These are phyloP conservation scores for Pelvicachromis taeniatus DNA, from an alignment of 2,113 vertebrate species.

Conservation along the genomic window DNA sequence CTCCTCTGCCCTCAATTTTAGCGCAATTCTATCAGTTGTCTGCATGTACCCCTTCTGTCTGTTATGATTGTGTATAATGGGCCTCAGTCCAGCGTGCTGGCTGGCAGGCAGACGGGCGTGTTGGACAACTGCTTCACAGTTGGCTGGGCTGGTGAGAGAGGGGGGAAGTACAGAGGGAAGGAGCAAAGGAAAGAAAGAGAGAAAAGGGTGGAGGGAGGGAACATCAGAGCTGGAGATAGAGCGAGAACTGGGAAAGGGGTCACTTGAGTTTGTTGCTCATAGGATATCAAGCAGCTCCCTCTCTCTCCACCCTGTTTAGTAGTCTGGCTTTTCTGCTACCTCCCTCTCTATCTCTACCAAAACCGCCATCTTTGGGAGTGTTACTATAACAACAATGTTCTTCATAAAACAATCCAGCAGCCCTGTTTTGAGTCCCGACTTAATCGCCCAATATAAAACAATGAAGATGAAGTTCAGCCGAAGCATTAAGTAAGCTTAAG, in stretches of 20 bases:
- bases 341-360: slow-evolving; percentile 54
- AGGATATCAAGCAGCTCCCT: slow-evolving; percentile 65
- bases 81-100: slow-evolving; percentile 56
- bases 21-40: slow-evolving; percentile 55
- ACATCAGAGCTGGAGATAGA: slow-evolving; percentile 43
- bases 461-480: slow-evolving; percentile 9
- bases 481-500: slow-evolving; percentile 15
- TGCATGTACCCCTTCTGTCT: slow-evolving; percentile 57
- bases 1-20: slow-evolving; percentile 31
- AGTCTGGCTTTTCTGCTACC: slow-evolving; percentile 50
- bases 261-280: slow-evolving; percentile 77
- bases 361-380: slow-evolving; percentile 63
- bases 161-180: slow-evolving; percentile 5
- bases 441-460: slow-evolving; percentile 31
- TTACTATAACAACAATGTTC: slow-evolving; percentile 50
- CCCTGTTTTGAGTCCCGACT: not conserved
- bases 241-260: slow-evolving; percentile 62
- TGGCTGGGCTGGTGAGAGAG: slow-evolving; percentile 52
- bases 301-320: slow-evolving; percentile 62
- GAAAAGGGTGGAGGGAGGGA: slow-evolving; percentile 36
- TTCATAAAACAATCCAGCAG: slow-evolving; percentile 28
- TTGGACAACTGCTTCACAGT: slow-evolving; percentile 72
- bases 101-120: slow-evolving; percentile 66
- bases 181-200: not conserved
- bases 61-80: slow-evolving; percentile 67